Conservation (phyloP, 2,113 vertebrate genomes). For the Nerophis lumbriciformis region DNA sequence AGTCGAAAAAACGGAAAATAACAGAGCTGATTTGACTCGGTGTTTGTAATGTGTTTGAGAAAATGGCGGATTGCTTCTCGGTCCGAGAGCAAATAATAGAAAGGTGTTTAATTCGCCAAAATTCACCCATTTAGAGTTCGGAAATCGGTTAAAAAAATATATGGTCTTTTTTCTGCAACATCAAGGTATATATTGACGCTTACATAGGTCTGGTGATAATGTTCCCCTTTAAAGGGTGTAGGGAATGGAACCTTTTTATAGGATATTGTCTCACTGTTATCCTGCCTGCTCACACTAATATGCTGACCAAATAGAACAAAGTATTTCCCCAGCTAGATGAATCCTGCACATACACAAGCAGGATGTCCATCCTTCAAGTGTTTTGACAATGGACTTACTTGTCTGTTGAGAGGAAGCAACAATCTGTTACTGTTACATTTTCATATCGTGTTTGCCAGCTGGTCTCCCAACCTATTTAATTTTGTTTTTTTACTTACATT, state of each 20-base stretch:
- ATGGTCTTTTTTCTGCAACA: no score
- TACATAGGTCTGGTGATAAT: no score
- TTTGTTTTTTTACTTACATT: slow-evolving; percentile 6
- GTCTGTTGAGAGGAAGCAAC: slow-evolving; percentile 24
- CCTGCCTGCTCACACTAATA: slow-evolving; percentile 16
- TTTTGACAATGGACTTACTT: slow-evolving; percentile 37
- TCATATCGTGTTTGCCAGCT: slow-evolving; percentile 5
- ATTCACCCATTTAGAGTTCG: no score
- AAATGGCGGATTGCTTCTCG: no score
- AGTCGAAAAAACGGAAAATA: no score
- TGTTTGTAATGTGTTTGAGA: no score
- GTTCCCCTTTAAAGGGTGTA: no score
- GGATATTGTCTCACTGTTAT: slow-evolving; percentile 33
- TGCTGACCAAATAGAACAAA: slow-evolving; percentile 29
- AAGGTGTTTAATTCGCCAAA: no score
- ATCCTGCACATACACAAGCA: slow-evolving; percentile 39
- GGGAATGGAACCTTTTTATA: slow-evolving; percentile 23
- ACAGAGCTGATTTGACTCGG: no score
- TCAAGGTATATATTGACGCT: no score
- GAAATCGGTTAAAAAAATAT: no score
- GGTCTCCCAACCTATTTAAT: neutral
- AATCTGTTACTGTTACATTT: neutral
- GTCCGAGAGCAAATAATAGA: no score
- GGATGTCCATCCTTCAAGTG: slow-evolving; percentile 37
- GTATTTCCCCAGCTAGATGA: neutral